Conservation (phyloP, 1,140 invertebrate genomes). For the Lucilia cuprina region DNA sequence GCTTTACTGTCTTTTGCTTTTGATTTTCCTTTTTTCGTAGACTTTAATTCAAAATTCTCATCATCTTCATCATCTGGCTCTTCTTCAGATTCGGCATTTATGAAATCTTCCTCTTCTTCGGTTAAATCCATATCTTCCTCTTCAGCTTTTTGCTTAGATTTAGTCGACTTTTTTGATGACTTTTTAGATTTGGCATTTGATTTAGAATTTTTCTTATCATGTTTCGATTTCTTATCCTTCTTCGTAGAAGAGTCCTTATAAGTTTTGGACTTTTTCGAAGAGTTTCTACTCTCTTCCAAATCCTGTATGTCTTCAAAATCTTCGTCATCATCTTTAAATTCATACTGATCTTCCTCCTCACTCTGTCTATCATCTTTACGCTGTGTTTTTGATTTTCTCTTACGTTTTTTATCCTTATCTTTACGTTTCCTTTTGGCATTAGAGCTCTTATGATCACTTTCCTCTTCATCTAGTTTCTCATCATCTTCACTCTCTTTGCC, state of each 20-base stretch:
- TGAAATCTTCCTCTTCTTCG: background rate
- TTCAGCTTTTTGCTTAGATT: constrained; percentile 25
- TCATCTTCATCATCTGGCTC: constrained; percentile 36
- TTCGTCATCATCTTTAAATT: constrained; percentile 33
- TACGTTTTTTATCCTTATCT: constrained; percentile 61
- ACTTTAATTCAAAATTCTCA: constrained; percentile 30
- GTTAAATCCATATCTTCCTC: constrained; percentile 13
- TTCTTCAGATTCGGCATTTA: constrained; percentile 3
- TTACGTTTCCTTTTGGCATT: constrained; percentile 53
- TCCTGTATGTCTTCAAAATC: constrained; percentile 21
- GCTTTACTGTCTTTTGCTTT: background rate
- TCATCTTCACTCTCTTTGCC: constrained; percentile 39
- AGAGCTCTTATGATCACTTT: constrained; percentile 54
- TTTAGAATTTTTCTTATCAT: constrained; percentile 24
- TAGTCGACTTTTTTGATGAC: constrained; percentile 25
- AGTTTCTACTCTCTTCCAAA: constrained; percentile 8
- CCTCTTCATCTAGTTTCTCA: constrained; percentile 49
- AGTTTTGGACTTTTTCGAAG: constrained; percentile 17
- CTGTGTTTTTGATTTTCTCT: constrained; percentile 60
- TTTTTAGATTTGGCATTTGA: constrained; percentile 22
- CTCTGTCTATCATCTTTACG: constrained; percentile 4
- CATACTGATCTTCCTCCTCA: constrained; percentile 21
- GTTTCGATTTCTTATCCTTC: constrained; percentile 36
- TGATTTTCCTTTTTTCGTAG: constrained; percentile 46
- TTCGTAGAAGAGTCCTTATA: constrained; percentile 27